phyloP scores from a whole-genome alignment of 2,797 vertebrate genomes.

The Pelochelys cantorii region DNA sequence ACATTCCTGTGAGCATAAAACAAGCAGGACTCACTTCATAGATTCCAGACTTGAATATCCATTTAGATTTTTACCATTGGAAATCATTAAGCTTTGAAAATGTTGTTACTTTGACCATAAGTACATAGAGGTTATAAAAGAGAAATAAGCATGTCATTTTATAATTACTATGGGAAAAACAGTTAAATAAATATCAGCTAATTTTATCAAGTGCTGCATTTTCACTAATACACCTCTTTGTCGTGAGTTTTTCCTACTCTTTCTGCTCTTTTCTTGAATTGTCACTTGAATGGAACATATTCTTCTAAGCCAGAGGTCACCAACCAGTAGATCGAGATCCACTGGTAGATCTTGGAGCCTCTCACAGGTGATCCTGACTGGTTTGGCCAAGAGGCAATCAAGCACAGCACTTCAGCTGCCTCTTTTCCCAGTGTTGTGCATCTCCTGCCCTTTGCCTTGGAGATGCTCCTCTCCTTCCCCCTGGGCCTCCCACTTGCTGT shows the following conservation, averaged over 20 bases:
- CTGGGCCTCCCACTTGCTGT: no score
- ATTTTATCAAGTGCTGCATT: neutral
- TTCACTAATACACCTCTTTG: slow-evolving; percentile 62
- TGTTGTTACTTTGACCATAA: neutral
- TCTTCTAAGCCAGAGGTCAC: neutral
- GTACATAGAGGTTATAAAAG: neutral
- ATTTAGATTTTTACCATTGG: neutral
- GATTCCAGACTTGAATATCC: neutral
- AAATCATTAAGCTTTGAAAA: neutral
- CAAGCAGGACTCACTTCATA: neutral
- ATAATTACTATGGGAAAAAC: neutral
- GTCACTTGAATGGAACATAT: neutral
- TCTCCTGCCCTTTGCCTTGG: no score
- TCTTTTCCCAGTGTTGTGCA: no score
- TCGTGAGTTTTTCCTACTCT: slow-evolving; percentile 51
- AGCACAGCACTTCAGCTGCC: no score
- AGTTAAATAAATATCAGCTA: neutral
- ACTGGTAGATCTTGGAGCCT: no score
- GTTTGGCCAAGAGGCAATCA: no score
- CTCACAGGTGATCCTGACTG: no score
- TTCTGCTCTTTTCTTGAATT: slow-evolving; percentile 46
- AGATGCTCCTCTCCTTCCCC: no score
- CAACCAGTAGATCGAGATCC: no score
- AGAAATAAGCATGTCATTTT: neutral
- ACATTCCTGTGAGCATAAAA: neutral